Evolutionary conservation across 2,113 vertebrate species (phyloP).

Genomic region (Sminthopsis crassicaudata): DNA sequence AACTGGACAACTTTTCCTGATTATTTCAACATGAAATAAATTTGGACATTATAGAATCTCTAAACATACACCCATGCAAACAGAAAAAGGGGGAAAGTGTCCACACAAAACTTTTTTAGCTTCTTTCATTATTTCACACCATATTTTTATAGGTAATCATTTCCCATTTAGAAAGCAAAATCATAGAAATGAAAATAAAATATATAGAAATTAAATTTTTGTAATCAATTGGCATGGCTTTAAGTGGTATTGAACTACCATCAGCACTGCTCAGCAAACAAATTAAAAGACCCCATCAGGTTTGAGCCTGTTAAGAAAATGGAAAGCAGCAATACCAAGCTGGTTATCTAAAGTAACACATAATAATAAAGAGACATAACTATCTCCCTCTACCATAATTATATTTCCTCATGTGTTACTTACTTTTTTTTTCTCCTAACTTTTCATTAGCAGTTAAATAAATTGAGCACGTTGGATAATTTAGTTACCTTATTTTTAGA

Average conservation of each 20-base stretch:
- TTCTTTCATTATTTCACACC: neutral
- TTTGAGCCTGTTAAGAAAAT: neutral
- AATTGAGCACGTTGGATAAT: neutral
- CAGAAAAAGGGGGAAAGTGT: neutral
- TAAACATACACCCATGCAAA: neutral
- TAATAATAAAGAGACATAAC: neutral
- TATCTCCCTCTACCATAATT: neutral
- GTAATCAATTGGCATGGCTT: neutral
- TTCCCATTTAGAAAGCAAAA: neutral
- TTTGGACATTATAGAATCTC: neutral
- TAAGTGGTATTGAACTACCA: neutral
- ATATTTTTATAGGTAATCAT: neutral
- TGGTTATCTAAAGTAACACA: neutral
- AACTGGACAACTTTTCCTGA: neutral
- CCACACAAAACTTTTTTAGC: neutral
- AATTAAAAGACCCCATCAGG: neutral
- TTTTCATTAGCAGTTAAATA: slow-evolving; percentile 4
- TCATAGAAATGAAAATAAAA: neutral
- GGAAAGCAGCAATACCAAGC: neutral
- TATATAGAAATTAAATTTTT: neutral
- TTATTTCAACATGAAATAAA: neutral
- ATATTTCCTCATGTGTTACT: neutral
- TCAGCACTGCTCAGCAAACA: neutral
- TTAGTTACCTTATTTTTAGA: neutral
- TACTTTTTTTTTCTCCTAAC: neutral